phyloP scores from a whole-genome alignment of 2,888 invertebrate species.

The Andricus quercusramuli region DNA sequence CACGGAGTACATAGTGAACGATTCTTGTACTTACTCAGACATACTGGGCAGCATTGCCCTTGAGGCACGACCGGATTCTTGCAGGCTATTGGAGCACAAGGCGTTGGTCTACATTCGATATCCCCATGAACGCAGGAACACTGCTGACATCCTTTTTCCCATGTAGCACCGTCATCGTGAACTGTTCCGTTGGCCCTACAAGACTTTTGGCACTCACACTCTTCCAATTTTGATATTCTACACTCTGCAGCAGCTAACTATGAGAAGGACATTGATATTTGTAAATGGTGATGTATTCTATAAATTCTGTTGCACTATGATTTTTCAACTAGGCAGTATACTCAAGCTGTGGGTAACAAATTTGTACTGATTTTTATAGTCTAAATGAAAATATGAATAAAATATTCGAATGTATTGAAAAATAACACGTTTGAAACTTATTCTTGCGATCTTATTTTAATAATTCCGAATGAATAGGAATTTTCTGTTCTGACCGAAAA shows the following conservation, averaged over 20 bases:
- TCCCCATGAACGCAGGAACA: slow-evolving; percentile 94
- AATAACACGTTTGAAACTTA: no score
- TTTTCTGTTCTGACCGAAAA: no score
- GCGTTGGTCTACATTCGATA: slow-evolving; percentile 90
- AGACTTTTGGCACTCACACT: slow-evolving; percentile 94
- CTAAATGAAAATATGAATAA: no score
- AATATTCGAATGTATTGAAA: no score
- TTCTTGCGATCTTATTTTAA: no score
- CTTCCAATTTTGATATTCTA: slow-evolving; percentile 88
- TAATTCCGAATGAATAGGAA: no score
- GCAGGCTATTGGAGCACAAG: slow-evolving; percentile 89
- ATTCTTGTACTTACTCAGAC: slow-evolving; percentile 86
- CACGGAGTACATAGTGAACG: neutral
- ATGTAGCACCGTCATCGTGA: slow-evolving; percentile 90
- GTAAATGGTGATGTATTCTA: neutral
- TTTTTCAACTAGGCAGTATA: no score
- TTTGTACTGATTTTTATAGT: no score
- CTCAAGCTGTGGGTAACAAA: no score
- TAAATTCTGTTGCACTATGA: no score
- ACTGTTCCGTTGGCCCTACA: slow-evolving; percentile 90
- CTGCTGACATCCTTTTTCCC: slow-evolving; percentile 91
- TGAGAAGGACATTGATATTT: slow-evolving; percentile 61
- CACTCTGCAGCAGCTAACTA: slow-evolving; percentile 91
- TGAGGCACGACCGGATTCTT: slow-evolving; percentile 89
- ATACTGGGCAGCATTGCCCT: slow-evolving; percentile 92